Base-by-base conservation (phyloP, 2,888 invertebrate genomes). In the Auanema freiburgensis region DNA sequence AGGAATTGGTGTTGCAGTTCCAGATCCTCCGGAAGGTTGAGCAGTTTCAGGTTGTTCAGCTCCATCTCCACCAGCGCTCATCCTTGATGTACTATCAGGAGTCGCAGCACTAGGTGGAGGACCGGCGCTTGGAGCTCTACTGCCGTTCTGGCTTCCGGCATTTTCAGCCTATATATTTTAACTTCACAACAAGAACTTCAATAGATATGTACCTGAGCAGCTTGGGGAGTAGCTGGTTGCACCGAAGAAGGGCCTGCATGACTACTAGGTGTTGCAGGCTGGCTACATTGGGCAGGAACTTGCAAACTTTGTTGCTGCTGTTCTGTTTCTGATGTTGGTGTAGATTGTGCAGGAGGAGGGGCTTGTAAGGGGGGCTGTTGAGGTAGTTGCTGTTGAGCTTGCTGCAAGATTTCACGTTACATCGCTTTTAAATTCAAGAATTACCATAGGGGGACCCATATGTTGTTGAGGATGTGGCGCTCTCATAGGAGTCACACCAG, bases 71-170 rank as follows among this genome's bases (percentile, higher is more conserved):
- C 64, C 71, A 3, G 68, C 66, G 25, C 72, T 68, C 62, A 73
- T 63, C 49, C 71, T 50, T 6, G 70, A 69, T 3, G 69, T 49
- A 42, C 72, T 71, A 59, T 77, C 77, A 24, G 76, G 76, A 4
- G 77, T 79, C 16, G 66, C 60, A 10, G 65, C 63, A 50, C 60
- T 54, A 1, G 62, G 41, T 10, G 55, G 61, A 0, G 74, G 74
- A n/a, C 74, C 74, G 8, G 59, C 65, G 49, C 67, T 67, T 3
- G 74, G 74, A 6, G 74, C 74, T 11, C 74, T 56, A 57, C 74
- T 74, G 25, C 69, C 69, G 12, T 69, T 57, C 51, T 67, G 71
- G 50, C 43, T 63, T 23, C 59, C 24, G 0, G 24, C 53, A 24
- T 57, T 40, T 14, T 61, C 53, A 3, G 25, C n/a, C 44, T 65